These are phyloP conservation scores for Heliconius charithonia DNA, from an alignment of 2,888 invertebrate genomes.

Conservation along the genomic window DNA sequence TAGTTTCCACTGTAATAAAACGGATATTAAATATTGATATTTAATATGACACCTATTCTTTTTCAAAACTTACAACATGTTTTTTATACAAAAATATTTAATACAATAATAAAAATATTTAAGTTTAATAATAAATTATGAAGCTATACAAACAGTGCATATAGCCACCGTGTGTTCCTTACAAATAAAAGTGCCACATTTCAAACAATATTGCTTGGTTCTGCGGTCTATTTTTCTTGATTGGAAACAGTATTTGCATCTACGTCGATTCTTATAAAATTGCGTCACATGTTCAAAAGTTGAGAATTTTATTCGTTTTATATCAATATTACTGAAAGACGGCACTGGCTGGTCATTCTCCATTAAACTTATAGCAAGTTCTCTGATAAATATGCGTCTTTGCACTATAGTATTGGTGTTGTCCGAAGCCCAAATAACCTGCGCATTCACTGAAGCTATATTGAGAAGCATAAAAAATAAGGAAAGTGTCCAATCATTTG, in stretches of 20 bases:
- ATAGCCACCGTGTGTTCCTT: constrained; percentile 68
- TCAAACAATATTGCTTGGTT: constrained; percentile 67
- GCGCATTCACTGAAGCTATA: constrained; percentile 74
- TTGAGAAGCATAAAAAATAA: constrained; percentile 74
- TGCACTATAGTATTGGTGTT: constrained; percentile 55
- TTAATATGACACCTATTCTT: constrained; percentile 23
- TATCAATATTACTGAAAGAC: constrained; percentile 40
- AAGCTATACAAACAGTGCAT: constrained; percentile 62
- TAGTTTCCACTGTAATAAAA: background rate
- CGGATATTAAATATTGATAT: constrained; percentile 5
- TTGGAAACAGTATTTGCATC: constrained; percentile 65
- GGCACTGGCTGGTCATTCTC: constrained; percentile 52
- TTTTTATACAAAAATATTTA: background rate
- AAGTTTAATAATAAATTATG: constrained; percentile 18
- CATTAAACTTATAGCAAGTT: constrained; percentile 67
- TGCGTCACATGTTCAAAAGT: constrained; percentile 36
- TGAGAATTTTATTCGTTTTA: constrained; percentile 50
- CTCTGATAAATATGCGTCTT: constrained; percentile 68
- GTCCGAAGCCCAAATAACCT: constrained; percentile 71
- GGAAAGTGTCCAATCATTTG: constrained; percentile 75
- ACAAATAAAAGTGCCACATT: constrained; percentile 70
- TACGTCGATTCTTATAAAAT: constrained; percentile 57
- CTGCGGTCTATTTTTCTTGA: constrained; percentile 67
- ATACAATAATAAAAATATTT: no score
- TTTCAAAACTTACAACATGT: background rate